Evolutionary conservation across 1,140 invertebrate species (phyloP).

Genomic region (Ceratosolen solmsi): DNA sequence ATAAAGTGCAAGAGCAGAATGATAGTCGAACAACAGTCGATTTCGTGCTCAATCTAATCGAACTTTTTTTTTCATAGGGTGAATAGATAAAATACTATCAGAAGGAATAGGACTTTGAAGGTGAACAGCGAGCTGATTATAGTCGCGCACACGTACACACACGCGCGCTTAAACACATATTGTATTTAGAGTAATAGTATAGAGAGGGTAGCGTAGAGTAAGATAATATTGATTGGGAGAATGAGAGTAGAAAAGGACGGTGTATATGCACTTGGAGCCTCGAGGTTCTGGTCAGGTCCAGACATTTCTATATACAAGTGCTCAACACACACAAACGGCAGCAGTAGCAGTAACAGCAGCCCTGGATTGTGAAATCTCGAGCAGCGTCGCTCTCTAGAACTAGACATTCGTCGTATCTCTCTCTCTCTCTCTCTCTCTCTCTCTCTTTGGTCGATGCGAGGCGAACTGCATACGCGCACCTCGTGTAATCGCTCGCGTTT

Average conservation of each 20-base stretch:
- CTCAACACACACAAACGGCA: background rate
- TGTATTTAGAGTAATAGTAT: no score
- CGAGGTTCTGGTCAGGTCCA: conserved; percentile 15
- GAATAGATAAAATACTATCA: no score
- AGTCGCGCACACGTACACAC: no score
- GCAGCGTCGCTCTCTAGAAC: conserved; percentile 16
- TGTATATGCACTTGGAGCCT: background rate
- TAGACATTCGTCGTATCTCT: background rate
- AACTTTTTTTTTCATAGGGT: no score
- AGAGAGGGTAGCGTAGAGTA: no score
- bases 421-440: conserved; percentile 25
- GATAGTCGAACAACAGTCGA: no score
- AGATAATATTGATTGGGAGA: conserved; percentile 47
- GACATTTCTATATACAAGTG: background rate
- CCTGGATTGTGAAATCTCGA: conserved; percentile 37
- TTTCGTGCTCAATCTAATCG: no score
- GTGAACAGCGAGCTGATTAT: no score
- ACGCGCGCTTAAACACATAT: no score
- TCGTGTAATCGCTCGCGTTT: conserved; percentile 16
- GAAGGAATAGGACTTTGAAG: no score
- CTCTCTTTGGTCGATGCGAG: background rate
- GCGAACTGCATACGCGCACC: background rate
- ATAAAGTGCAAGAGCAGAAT: no score
- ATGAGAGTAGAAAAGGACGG: conserved; percentile 47
- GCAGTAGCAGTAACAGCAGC: background rate